A percentile compares a stretch with the other conserved stretches of the same genome.
Conservation (phyloP, 2,888 invertebrate species). For the Alloscopus bannaensis region DNA sequence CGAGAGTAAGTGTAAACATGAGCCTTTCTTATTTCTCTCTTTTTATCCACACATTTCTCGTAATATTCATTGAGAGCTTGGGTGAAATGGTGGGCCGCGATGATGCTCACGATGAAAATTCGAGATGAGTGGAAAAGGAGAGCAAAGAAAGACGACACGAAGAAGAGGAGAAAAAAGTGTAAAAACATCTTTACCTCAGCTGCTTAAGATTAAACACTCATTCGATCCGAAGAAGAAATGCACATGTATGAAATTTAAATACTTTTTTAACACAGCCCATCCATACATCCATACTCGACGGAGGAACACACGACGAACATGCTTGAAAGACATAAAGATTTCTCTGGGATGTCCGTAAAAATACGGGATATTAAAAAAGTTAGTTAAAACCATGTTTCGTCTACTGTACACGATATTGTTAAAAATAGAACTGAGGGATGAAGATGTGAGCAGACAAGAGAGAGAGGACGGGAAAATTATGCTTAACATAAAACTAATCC, state of each 20-base stretch:
- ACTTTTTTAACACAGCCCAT: too few relatives aligned
- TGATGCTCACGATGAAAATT: conserved; percentile 36
- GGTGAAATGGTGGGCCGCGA: too few relatives aligned
- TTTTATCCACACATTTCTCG: conserved; percentile 29
- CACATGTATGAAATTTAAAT: conserved; percentile 11
- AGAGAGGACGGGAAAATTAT: conserved; percentile 46
- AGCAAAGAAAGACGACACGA: too few relatives aligned
- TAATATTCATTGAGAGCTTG: conserved; percentile 39
- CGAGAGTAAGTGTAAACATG: conserved; percentile 60
- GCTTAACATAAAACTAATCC: conserved; percentile 37
- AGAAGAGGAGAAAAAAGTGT: conserved; percentile 35
- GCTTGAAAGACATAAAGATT: neutral
- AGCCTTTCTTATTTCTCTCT: too few relatives aligned
- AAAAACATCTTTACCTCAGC: conserved; percentile 49
- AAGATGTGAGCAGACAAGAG: conserved; percentile 20
- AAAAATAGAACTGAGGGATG: conserved; percentile 47
- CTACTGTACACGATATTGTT: conserved; percentile 43
- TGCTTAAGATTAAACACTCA: conserved; percentile 58
- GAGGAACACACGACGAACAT: neutral
- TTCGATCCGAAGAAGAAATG: conserved; percentile 17
- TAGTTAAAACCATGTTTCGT: neutral
- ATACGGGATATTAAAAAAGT: neutral
- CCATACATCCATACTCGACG: neutral
- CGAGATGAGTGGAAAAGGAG: too few relatives aligned
- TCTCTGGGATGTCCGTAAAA: neutral